A percentile compares a stretch with the other conserved stretches of the same genome.
These are phyloP conservation scores for Hycleus cichorii DNA, from an alignment of 1,140 invertebrate species.

Conservation along the genomic window DNA sequence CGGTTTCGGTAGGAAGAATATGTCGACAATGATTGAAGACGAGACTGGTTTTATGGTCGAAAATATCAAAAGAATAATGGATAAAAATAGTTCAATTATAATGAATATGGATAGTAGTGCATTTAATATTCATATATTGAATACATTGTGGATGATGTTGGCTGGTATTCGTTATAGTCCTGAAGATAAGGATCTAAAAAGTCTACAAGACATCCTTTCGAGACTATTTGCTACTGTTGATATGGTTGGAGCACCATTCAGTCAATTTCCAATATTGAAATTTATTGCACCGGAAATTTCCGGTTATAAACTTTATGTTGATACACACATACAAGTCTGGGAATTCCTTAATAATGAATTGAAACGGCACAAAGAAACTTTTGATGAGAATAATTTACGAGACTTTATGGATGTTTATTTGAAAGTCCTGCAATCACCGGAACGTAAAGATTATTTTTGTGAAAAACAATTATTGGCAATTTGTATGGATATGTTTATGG, in stretches of 20 bases:
- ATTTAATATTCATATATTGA: conserved; percentile 70
- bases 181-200: conserved; percentile 58
- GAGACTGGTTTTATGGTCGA: conserved; percentile 53
- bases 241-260: conserved; percentile 69
- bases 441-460: conserved; percentile 36
- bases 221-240: conserved; percentile 64
- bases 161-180: conserved; percentile 63
- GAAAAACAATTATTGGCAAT: conserved; percentile 68
- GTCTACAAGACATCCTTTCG: conserved; percentile 60
- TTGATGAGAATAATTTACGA: conserved; percentile 53
- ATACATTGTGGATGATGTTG: conserved; percentile 82
- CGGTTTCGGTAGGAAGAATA: conserved; percentile 69
- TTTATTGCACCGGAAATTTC: conserved; percentile 66
- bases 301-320: conserved; percentile 65
- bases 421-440: conserved; percentile 52
- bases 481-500: conserved; percentile 77
- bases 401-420: conserved; percentile 85
- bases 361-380: conserved; percentile 62
- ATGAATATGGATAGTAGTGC: conserved; percentile 55
- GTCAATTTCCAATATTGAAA: conserved; percentile 69
- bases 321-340: conserved; percentile 63
- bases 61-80: conserved; percentile 32
- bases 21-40: conserved; percentile 61
- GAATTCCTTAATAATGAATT: conserved; percentile 65
- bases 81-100: conserved; percentile 23